Base-by-base conservation (phyloP, 2,797 vertebrate genomes). In the Mormyrops boulengeri region DNA sequence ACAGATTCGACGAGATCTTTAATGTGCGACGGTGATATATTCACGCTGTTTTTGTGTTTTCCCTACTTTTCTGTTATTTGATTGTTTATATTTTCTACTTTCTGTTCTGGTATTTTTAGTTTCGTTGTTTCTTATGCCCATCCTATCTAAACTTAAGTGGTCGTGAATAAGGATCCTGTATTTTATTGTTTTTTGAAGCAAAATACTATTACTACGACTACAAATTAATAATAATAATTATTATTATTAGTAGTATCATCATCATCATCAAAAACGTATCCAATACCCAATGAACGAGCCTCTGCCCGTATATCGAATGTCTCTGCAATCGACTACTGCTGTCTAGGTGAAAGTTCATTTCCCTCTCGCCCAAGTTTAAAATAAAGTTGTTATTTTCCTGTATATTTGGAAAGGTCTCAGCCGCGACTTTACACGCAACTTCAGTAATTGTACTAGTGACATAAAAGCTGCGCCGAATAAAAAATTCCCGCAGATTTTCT, bases 221-320 rank as follows among this genome's bases (percentile, higher is more conserved):
- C 12, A 4, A 73, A 34, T 73, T 4, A 73, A 34, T 73, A 34
- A 34, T 69, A 26, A 11, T 66, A 26, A 66, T 0, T 3, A 12
- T 12, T 9, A 57, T 57, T 22, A n/a, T 7, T 22, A 62, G 3
- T 66, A 62, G 7, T 62, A 69, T 34, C 26, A 34, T 69, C 11
- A 12, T 26, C 26, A 30, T 34, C 66, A 38, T 38, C 66, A 41
- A 73, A 73, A 73, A 87, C 52, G 26, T 38, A 44, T 86, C 50
- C 22, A 34, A 38, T 49, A 57, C 5, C 30, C n/a, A 55, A 89
- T 92, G 80, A 93, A 92, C 91, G 82, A 57, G 87, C 19, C 84
- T 89, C 92, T 92, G 91, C 92, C 91, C 66, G 50, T 47, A 66
- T 11, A 91, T 11, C 88, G 82, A 90, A 87, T 41, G n/a, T 22